phyloP scores from a whole-genome alignment of 2,113 vertebrate species.

The Aptenodytes forsteri region DNA sequence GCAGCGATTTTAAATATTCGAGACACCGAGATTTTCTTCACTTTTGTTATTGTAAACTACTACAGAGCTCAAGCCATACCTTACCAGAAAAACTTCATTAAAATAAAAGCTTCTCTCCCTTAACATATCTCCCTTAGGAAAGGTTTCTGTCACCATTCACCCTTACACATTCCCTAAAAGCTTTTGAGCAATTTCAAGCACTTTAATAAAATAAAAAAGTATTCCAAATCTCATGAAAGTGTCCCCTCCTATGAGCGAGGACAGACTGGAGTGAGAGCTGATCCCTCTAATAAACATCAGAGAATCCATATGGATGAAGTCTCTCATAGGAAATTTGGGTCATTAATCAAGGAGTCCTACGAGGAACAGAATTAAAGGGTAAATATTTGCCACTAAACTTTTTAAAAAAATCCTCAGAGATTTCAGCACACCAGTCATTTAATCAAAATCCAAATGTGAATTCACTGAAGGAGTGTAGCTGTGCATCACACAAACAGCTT shows the following conservation, averaged over 20 bases:
- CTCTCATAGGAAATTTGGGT: not conserved
- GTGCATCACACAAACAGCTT: not conserved
- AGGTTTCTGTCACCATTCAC: not conserved
- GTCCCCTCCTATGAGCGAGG: not conserved
- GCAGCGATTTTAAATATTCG: not conserved
- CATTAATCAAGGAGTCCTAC: not conserved
- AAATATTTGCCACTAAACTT: not conserved
- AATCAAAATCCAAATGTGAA: not conserved
- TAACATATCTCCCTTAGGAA: not conserved
- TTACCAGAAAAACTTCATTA: not conserved
- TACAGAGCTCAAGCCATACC: not conserved
- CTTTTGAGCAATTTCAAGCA: not conserved
- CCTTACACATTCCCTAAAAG: not conserved
- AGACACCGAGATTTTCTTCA: not conserved
- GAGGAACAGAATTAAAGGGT: not conserved
- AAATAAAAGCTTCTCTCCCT: not conserved
- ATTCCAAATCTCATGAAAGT: not conserved
- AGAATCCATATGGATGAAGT: not conserved
- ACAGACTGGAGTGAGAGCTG: not conserved
- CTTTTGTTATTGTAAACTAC: not conserved
- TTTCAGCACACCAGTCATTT: not conserved
- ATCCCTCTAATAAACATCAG: not conserved
- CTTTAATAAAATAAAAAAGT: not conserved
- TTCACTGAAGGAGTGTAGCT: not conserved
- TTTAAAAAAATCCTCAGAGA: not conserved